A percentile compares a stretch with the other conserved stretches of the same genome.
Conservation (phyloP, 2,797 vertebrate genomes). For the Helarctos malayanus region DNA sequence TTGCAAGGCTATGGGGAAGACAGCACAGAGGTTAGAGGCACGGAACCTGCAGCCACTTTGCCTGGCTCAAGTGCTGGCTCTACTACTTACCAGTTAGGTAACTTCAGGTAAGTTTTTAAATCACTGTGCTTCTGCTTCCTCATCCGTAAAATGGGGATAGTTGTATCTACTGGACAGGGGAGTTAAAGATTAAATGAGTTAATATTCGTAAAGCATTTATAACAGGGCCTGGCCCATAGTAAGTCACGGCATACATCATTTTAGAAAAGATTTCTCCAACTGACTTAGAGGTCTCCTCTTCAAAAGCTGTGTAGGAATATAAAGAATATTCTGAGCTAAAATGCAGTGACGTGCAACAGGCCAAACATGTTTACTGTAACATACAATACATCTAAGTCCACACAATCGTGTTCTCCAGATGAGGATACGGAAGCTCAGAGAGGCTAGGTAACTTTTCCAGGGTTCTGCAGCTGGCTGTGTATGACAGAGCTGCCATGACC, state of each 20-base stretch:
- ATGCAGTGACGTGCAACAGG: not conserved
- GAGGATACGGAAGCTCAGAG: constrained; percentile 2
- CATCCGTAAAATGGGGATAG: constrained; percentile 40
- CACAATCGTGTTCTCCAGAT: not conserved
- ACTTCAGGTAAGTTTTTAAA: constrained; percentile 11
- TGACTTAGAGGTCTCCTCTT: not conserved
- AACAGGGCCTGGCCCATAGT: not conserved
- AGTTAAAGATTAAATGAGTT: constrained; percentile 55
- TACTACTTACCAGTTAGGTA: not conserved
- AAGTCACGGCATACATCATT: not conserved
- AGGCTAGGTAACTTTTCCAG: not conserved
- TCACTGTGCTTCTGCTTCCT: constrained; percentile 14
- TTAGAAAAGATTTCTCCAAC: not conserved
- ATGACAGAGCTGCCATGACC: not conserved
- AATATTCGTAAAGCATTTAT: constrained; percentile 29
- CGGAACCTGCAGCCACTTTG: not conserved
- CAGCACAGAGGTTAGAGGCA: not conserved
- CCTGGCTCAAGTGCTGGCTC: constrained; percentile 1
- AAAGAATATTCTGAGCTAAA: not conserved
- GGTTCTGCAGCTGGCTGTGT: not conserved
- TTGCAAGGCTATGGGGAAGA: constrained; percentile 8
- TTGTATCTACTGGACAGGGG: not conserved
- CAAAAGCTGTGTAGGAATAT: constrained; percentile 1
- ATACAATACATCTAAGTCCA: not conserved
- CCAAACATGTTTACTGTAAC: not conserved